phyloP scores from a whole-genome alignment of 1,140 invertebrate genomes.

The Atopsyche davidsoni region DNA sequence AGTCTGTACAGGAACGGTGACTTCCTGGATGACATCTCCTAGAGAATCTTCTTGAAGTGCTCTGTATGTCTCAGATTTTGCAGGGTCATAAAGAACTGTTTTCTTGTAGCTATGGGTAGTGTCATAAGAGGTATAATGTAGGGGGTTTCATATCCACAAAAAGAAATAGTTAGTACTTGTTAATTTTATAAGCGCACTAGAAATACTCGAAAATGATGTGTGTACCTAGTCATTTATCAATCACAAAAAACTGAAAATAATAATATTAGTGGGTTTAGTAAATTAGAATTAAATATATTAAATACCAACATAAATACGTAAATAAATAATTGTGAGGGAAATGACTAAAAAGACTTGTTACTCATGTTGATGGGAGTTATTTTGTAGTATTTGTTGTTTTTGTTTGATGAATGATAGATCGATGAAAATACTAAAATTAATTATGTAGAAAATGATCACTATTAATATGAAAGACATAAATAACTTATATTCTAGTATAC shows the following conservation, averaged over 20 bases:
- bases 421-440: slow-evolving; percentile 65
- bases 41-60: slow-evolving; percentile 69
- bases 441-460: slow-evolving; percentile 43
- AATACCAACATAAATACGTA: slow-evolving; percentile 6
- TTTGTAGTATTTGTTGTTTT: slow-evolving; percentile 61
- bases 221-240: not conserved
- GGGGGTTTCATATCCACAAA: slow-evolving; percentile 31
- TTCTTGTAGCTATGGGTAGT: slow-evolving; percentile 53
- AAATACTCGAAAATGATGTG: slow-evolving; percentile 4
- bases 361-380: slow-evolving; percentile 17
- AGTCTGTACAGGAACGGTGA: slow-evolving; percentile 59
- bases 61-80: slow-evolving; percentile 78
- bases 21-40: slow-evolving; percentile 58
- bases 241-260: not conserved
- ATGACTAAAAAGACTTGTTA: not conserved
- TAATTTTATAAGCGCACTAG: slow-evolving; percentile 26
- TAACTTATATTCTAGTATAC: too few species aligned
- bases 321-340: not conserved
- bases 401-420: slow-evolving; percentile 73
- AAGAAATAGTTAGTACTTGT: slow-evolving; percentile 28
- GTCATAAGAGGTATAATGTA: slow-evolving; percentile 32
- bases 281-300: too few species aligned
- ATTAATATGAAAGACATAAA: not conserved
- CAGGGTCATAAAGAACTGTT: slow-evolving; percentile 71
- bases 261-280: too few species aligned